A percentile compares a stretch with the other conserved stretches of the same genome.
Conservation (phyloP, 2,888 invertebrate genomes). For the Caenorhabditis becei region DNA sequence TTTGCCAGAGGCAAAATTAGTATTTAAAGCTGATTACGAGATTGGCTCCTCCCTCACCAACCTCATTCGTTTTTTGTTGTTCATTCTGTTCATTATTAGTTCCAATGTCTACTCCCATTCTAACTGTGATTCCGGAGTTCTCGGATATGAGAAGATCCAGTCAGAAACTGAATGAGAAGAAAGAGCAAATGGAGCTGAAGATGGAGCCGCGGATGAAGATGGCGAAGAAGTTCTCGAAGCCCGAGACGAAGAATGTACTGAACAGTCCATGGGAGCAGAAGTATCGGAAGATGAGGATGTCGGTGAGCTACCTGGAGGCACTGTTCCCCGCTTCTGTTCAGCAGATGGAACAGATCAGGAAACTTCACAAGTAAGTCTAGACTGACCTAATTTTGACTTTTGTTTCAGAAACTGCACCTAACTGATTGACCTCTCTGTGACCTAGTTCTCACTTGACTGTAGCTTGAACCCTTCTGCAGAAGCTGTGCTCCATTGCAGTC, state of each 20-base stretch:
- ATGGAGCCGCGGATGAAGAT: constrained; percentile 37
- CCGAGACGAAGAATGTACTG: constrained; percentile 22
- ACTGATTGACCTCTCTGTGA: too few relatives aligned
- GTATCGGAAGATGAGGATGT: constrained; percentile 39
- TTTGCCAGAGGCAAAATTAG: constrained; percentile 8
- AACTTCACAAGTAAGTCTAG: constrained; percentile 21
- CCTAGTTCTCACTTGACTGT: too few relatives aligned
- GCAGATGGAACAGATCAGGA: constrained; percentile 39
- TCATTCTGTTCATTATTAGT: constrained; percentile 17
- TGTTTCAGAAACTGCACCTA: not conserved
- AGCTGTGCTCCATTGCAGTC: too few relatives aligned
- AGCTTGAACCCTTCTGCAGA: too few relatives aligned
- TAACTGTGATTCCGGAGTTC: constrained; percentile 21
- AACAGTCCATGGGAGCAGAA: constrained; percentile 41
- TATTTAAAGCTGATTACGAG: constrained; percentile 22
- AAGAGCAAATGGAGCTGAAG: constrained; percentile 30
- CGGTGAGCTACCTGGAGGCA: constrained; percentile 48
- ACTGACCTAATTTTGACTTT: too few relatives aligned
- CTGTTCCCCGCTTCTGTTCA: constrained; percentile 47
- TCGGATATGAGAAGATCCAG: constrained; percentile 23
- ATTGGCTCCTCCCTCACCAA: constrained; percentile 1
- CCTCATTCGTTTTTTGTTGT: not conserved
- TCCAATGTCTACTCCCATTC: constrained; percentile 12
- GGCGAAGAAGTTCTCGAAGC: constrained; percentile 30
- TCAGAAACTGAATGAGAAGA: constrained; percentile 11